These are phyloP conservation scores for Cremastobaeus sp. DNA, from an alignment of 2,888 invertebrate genomes.

Conservation along the genomic window DNA sequence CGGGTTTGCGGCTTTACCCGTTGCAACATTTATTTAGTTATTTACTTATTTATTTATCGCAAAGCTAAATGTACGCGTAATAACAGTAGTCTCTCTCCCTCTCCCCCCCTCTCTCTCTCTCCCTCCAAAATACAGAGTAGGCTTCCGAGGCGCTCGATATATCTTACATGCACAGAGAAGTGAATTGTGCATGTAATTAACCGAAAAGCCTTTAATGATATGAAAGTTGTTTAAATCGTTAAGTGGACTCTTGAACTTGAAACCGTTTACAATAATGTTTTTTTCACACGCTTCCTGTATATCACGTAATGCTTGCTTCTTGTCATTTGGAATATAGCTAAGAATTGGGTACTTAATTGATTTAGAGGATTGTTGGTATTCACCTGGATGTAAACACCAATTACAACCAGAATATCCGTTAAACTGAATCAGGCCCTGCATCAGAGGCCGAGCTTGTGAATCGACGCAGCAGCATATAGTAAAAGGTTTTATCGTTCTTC, in stretches of 20 bases:
- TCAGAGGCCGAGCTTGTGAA: constrained; percentile 36
- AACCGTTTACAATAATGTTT: constrained; percentile 3
- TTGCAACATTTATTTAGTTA: too few relatives aligned
- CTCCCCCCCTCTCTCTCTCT: too few relatives aligned
- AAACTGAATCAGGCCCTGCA: constrained; percentile 29
- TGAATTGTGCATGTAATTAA: constrained; percentile 59
- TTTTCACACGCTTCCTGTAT: background rate
- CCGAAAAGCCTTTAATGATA: constrained; percentile 50
- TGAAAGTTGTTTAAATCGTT: constrained; percentile 40
- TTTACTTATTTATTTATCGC: too few relatives aligned
- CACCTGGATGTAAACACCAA: constrained; percentile 54
- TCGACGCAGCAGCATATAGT: too few relatives aligned
- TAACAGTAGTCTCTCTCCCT: too few relatives aligned
- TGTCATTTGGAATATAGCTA: background rate
- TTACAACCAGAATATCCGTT: constrained; percentile 55
- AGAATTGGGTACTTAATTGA: constrained; percentile 8
- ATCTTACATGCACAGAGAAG: constrained; percentile 36
- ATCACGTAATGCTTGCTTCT: background rate
- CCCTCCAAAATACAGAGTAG: too few relatives aligned
- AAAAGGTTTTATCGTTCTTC: background rate
- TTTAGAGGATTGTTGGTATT: background rate
- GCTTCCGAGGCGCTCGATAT: too few relatives aligned
- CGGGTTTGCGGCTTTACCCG: too few relatives aligned
- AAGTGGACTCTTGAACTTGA: constrained; percentile 21
- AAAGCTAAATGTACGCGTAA: too few relatives aligned